These are phyloP conservation scores for Medauroidea extradentata DNA, from an alignment of 1,140 invertebrate species.

Conservation along the genomic window DNA sequence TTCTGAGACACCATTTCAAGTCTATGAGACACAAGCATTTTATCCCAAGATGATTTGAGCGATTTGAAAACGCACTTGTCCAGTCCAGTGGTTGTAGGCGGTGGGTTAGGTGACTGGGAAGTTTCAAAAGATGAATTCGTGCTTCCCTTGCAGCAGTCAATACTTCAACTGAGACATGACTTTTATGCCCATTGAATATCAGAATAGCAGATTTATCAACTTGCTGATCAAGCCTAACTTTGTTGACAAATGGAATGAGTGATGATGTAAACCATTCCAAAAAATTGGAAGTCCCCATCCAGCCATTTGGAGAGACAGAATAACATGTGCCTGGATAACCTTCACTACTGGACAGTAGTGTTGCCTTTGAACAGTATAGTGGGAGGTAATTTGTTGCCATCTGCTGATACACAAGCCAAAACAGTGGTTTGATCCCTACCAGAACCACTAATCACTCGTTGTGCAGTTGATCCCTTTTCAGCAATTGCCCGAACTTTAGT, in stretches of 20 bases:
- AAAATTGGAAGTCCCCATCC: conserved; percentile 34
- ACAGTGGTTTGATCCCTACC: conserved; percentile 32
- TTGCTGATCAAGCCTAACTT: background rate
- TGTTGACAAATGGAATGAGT: conserved; percentile 1
- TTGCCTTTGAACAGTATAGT: conserved; percentile 34
- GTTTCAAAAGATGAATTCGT: conserved; percentile 27
- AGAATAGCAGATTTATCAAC: conserved; percentile 20
- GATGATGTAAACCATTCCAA: conserved; percentile 26
- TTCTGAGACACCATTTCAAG: conserved; percentile 13
- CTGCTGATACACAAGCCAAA: conserved; percentile 29
- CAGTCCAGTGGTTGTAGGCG: conserved; percentile 21
- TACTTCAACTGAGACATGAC: conserved; percentile 24
- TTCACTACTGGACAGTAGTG: conserved; percentile 26
- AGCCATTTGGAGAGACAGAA: conserved; percentile 32
- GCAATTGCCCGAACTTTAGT: conserved; percentile 19
- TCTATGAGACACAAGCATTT: conserved; percentile 10
- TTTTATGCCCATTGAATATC: conserved; percentile 27
- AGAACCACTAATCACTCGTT: conserved; percentile 28
- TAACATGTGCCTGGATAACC: conserved; percentile 32
- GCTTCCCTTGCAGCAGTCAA: conserved; percentile 23
- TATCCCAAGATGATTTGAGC: background rate
- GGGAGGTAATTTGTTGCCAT: conserved; percentile 29
- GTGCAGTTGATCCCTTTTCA: conserved; percentile 25
- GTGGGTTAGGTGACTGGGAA: conserved; percentile 33
- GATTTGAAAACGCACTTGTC: conserved; percentile 11